Conservation (phyloP, 2,797 vertebrate genomes). For the Pelobates cultripes region DNA sequence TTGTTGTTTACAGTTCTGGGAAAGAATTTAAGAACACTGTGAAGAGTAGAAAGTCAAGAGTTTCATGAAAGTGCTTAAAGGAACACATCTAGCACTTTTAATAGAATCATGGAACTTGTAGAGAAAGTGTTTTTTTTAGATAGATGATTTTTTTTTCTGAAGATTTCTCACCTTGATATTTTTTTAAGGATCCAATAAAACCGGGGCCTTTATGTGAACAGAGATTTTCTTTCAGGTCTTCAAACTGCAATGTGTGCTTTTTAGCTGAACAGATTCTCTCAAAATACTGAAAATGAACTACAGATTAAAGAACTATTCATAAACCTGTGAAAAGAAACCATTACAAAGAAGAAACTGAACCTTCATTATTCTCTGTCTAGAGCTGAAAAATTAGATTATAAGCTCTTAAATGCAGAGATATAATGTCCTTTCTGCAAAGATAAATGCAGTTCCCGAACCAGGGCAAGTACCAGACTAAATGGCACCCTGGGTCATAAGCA, state of each 20-base stretch:
- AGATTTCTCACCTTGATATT: background rate
- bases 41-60: background rate
- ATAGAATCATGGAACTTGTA: constrained; percentile 1
- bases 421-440: background rate
- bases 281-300: constrained; percentile 44
- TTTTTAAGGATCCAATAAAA: constrained; percentile 9
- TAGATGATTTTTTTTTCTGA: constrained; percentile 10
- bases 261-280: constrained; percentile 41
- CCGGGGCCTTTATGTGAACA: constrained; percentile 13
- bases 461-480: no score
- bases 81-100: background rate
- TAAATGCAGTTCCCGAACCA: background rate
- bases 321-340: constrained; percentile 33
- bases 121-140: constrained; percentile 17
- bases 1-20: no score
- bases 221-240: constrained; percentile 20
- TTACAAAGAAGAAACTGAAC: constrained; percentile 39
- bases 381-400: constrained; percentile 41
- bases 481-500: no score
- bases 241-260: constrained; percentile 24
- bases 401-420: constrained; percentile 40
- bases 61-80: background rate
- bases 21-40: no score
- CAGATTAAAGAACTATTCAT: constrained; percentile 32
- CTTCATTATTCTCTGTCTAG: constrained; percentile 42